Conservation (phyloP, 2,113 vertebrate species). For the Hyaena hyaena region DNA sequence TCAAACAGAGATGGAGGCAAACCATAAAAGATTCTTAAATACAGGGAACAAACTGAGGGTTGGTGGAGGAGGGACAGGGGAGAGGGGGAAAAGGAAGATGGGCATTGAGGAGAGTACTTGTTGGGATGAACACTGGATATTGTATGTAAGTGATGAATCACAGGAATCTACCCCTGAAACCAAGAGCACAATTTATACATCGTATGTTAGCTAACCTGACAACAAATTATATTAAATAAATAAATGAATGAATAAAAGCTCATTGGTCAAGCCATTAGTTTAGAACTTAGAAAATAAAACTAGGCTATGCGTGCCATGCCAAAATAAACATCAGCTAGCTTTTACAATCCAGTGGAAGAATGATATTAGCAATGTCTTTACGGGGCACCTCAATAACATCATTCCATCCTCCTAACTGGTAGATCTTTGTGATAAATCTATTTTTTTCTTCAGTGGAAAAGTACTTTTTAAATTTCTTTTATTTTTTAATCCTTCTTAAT, state of each 20-base stretch:
- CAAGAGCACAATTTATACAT: too few species aligned
- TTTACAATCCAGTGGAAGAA: not conserved
- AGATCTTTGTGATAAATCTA: not conserved
- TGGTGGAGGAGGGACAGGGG: too few species aligned
- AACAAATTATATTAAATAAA: too few species aligned
- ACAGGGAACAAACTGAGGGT: too few species aligned
- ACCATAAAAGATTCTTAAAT: too few species aligned
- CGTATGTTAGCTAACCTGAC: too few species aligned
- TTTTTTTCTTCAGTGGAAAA: not conserved
- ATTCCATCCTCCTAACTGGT: not conserved
- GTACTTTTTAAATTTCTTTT: not conserved
- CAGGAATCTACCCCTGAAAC: too few species aligned
- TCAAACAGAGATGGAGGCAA: too few species aligned
- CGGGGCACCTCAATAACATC: not conserved
- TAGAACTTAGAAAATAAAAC: conserved; percentile 3
- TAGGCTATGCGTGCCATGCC: not conserved
- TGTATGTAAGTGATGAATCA: too few species aligned
- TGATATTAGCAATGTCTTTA: not conserved
- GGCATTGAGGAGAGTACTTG: too few species aligned
- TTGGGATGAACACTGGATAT: too few species aligned
- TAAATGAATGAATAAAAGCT: not conserved
- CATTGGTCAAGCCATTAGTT: not conserved
- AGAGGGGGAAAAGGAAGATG: too few species aligned
- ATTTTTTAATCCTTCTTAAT: not conserved
- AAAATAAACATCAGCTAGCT: not conserved